Evolutionary conservation across 1,140 invertebrate genomes (phyloP), one percentile per base, ranked within the genome.

Genomic region (Zaprionus tsacasi): DNA sequence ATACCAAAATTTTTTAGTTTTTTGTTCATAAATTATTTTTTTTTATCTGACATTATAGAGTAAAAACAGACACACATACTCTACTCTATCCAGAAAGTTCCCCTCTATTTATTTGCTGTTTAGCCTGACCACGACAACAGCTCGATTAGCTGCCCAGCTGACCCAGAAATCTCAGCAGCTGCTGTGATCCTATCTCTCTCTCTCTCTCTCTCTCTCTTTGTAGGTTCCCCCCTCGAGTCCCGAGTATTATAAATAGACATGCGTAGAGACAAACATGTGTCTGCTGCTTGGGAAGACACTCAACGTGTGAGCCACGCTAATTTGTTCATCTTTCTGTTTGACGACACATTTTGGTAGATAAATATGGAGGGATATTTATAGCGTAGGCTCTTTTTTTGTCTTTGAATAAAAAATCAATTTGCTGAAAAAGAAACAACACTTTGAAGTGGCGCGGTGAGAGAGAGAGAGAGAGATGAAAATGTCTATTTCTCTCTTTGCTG

Each of bases 321-420:
- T 45, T 45, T 45, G 40, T 45, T 45, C 40, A 45, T 45, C 40
- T 45, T 54, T 50, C 63, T 73, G 73, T 86, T 87, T 86, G 83
- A 83, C 83, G 82, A 86, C 82, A 86, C 52, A 78, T 74, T 67
- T 70, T 56, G 65, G 48, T n/a, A 6, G 40, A 21, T 21, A 2
- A 2, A 21, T 21, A 21, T 21, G 21, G 21, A 55, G 13, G 30
- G 54, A 76, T 87, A 86, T 86, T 87, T 86, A 76, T 82, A 87
- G 76, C 45, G 64, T 56, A 55, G 43, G 36, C 15, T 68, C 36
- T 48, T 40, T n/a, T 35, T 15, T 72, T 58, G 55, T n/a, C 25
- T 15, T n/a, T 45, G 40, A 45, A 65, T 54, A 35, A 48, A 87
- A 87, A 86, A 86, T 86, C 82, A 82, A 86, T 86, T 87, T 15